These are phyloP conservation scores for Dryas iulia DNA, from an alignment of 1,140 invertebrate genomes.

Conservation along the genomic window DNA sequence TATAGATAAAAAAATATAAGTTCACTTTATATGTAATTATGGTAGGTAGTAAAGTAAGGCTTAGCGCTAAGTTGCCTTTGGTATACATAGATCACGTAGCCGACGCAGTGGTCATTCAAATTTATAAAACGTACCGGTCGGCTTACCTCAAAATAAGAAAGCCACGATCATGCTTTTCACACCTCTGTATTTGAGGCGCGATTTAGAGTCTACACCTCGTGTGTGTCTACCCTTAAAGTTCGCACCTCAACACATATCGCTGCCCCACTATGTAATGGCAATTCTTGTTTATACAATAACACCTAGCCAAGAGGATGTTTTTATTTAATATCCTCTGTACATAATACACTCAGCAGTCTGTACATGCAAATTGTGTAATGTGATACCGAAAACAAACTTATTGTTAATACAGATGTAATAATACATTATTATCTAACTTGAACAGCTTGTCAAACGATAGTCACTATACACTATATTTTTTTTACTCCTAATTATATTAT, in stretches of 20 bases:
- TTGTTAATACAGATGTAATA: background rate
- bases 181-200: conserved; percentile 70
- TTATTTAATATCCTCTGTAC: background rate
- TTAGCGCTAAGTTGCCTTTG: conserved; percentile 9
- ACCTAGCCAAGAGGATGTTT: background rate
- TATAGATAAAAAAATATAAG: background rate
- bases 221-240: conserved; percentile 70
- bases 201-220: conserved; percentile 73
- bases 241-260: conserved; percentile 69
- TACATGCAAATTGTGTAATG: background rate
- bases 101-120: conserved; percentile 37
- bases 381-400: background rate
- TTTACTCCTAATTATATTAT: background rate
- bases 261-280: conserved; percentile 57
- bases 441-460: background rate
- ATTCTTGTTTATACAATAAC: conserved; percentile 28
- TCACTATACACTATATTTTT: background rate
- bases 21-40: background rate
- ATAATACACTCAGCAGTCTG: background rate
- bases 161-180: conserved; percentile 69
- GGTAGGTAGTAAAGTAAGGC: background rate
- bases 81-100: conserved; percentile 27
- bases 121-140: conserved; percentile 55
- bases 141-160: conserved; percentile 66
- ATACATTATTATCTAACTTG: background rate